A percentile compares a stretch with the other conserved stretches of the same genome.
Evolutionary conservation across 1,140 invertebrate genomes (phyloP).

Genomic region (Lepidurus apus): DNA sequence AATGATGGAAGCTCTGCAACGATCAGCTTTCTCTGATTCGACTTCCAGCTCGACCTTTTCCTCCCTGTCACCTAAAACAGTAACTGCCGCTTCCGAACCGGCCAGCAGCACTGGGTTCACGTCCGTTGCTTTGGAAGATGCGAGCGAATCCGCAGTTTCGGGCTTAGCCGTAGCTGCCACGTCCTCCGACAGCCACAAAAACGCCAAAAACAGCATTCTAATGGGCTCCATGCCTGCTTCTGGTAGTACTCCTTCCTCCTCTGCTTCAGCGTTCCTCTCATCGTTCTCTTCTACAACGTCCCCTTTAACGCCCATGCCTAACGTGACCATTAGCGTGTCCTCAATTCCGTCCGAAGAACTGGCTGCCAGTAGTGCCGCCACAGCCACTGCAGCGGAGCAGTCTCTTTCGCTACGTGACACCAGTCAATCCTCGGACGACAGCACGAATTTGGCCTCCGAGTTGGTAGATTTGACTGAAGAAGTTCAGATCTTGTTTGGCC

Average conservation of each 20-base stretch:
- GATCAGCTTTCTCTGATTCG: constrained; percentile 36
- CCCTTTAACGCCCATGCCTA: neutral
- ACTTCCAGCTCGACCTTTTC: constrained; percentile 35
- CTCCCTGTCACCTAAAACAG: neutral
- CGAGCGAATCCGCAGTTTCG: neutral
- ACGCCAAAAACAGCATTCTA: constrained; percentile 33
- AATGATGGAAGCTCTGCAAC: constrained; percentile 36
- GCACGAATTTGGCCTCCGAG: constrained; percentile 10
- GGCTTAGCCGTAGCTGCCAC: neutral
- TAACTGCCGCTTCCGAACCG: neutral
- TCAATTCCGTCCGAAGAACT: neutral
- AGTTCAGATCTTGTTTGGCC: neutral
- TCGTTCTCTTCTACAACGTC: neutral
- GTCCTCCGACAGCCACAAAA: constrained; percentile 31
- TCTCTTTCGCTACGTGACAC: constrained; percentile 32
- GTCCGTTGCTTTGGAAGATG: constrained; percentile 4
- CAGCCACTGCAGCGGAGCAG: constrained; percentile 36
- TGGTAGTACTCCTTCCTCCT: neutral
- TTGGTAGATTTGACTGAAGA: neutral
- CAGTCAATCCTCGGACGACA: constrained; percentile 26
- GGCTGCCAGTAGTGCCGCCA: constrained; percentile 33
- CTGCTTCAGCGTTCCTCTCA: neutral
- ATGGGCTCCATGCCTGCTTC: constrained; percentile 21
- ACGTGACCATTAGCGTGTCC: constrained; percentile 11
- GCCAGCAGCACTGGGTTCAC: neutral